Evolutionary conservation across 2,888 invertebrate genomes (phyloP), one percentile per base, ranked within the genome.

Genomic region (Athripsodes cinereus): DNA sequence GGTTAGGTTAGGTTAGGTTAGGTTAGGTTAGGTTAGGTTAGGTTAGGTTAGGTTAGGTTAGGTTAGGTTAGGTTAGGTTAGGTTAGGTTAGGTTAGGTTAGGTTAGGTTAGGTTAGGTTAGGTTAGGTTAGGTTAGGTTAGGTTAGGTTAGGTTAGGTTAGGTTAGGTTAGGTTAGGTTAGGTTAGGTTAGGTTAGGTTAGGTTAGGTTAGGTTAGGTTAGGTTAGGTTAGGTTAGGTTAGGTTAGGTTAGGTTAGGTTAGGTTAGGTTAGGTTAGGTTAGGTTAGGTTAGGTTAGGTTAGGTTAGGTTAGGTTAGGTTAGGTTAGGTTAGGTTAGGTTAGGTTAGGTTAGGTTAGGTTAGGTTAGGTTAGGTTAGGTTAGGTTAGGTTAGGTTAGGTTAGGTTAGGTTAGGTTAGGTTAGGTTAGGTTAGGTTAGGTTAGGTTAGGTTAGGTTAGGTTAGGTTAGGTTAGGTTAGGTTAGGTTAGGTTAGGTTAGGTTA

Each of bases 231-330:
- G 55, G 48, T 40, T 48, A 35, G 48, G 50, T 49, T 55, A 58
- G 57, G 58, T 60, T 60, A 59, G 58, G 59, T 58, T 62, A 55
- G 57, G 59, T 57, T 56, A 55, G 55, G 57, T 58, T 59, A 54
- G 53, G 44, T 46, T 46, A 44, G 44, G 52, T 53, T 53, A 53
- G 53, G 53, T 53, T 53, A 53, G 53, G 53, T 53, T 53, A 53
- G 53, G 53, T 53, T 58, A 60, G 64, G 60, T 62, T 61, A 63
- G 63, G 61, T 63, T 63, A 61, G 53, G 53, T 53, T 53, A 53
- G 63, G 63, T 63, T 64, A 62, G 62, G 64, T 64, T 64, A 62
- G 61, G 62, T 62, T 60, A 62, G 61, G 62, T 60, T 62, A 62
- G 61, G 62, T 63, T 57, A 59, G 60, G 59, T 61, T 61, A 60